Evolutionary conservation across 2,113 vertebrate genomes (phyloP), one percentile per base, ranked within the genome.

Genomic region (Helogale parvula): DNA sequence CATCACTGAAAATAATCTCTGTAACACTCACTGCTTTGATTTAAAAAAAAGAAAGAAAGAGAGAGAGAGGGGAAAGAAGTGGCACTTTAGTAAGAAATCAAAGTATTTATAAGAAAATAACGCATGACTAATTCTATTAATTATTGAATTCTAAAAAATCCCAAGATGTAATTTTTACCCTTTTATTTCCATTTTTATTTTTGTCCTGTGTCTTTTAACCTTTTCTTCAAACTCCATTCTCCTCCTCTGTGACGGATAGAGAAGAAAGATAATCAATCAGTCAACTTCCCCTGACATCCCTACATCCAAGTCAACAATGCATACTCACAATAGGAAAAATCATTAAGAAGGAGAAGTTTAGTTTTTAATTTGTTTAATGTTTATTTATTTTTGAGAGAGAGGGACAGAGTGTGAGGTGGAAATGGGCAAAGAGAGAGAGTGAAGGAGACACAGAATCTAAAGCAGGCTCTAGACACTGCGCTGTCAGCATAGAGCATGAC

Each of bases 1-100:
- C 95, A 96, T 98, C 98, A 98, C 94, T 98, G 98, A 99, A 77
- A 99, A 99, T 99, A 99, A 99, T 99, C 99, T 99, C 97, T 96
- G 93, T 95, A 98, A 99, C 98, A 99, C 98, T 98, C 97, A 98
- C 89, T 96, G 98, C 97, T 99, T 98, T 98, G 98, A 98, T 98
- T 96, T 98, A 97, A 98, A 98, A 98, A 98, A 4, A 29, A 14
- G 9, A 57, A 35, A 74, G 33, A 69, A 17, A 66, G 7, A n/a
- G 23, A 45, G 45, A 54, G 14, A 66, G 23, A 29, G 13, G 19
- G 76, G 17, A 93, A 63, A 94, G 33, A 35, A 47, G 9, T 7
- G 3, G 4, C 14, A 38, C 16, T 47, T 65, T 13, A 90, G 35
- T 7, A 93, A 68, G n/a, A 84, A 35, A 5, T 82, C 41, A 41